Percentiles rank a stretch among this genome's conserved stretches.
Conservation (phyloP, 1,140 invertebrate genomes). For the Myzus persicae region DNA sequence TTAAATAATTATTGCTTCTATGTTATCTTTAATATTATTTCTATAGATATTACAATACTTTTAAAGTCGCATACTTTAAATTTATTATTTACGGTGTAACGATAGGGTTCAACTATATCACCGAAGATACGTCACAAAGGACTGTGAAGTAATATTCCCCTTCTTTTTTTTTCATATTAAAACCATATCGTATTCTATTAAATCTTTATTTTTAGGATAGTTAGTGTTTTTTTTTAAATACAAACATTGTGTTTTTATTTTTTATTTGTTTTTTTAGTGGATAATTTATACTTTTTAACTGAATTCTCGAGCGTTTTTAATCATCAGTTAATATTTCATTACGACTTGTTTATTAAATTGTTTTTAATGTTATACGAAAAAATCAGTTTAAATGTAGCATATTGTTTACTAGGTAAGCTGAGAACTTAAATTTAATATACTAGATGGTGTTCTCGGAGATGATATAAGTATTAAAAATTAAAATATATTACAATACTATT, state of each 20-base stretch:
- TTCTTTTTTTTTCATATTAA: neutral
- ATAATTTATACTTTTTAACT: neutral
- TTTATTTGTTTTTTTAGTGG: neutral
- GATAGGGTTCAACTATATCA: neutral
- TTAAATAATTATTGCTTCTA: neutral
- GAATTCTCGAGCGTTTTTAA: neutral
- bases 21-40: neutral
- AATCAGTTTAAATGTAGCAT: neutral
- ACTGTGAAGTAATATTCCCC: neutral
- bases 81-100: neutral
- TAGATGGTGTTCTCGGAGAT: neutral
- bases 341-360: neutral
- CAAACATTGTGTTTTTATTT: neutral
- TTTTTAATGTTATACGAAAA: neutral
- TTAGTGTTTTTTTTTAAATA: neutral
- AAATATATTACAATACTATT: neutral
- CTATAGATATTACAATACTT: neutral
- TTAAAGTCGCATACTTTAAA: neutral
- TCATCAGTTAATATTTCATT: neutral
- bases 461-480: neutral
- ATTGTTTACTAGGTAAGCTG: neutral
- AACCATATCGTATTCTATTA: neutral
- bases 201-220: neutral
- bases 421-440: neutral
- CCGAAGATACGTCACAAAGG: neutral